phyloP scores from a whole-genome alignment of 2,888 invertebrate species.

The Eumacrocentrus americanus region DNA sequence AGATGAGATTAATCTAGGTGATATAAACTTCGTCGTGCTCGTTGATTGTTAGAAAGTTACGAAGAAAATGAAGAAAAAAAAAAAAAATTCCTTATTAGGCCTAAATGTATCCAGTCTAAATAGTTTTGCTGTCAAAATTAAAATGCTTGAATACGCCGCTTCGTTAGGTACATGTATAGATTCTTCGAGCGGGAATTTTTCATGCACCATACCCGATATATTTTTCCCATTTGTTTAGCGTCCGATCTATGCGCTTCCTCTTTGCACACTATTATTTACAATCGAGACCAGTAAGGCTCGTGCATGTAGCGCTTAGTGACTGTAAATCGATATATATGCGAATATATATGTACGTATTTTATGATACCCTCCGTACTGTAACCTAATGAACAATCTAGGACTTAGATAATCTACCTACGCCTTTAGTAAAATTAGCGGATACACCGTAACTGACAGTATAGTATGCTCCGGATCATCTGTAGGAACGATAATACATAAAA shows the following conservation, averaged over 20 bases:
- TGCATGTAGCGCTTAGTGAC: slow-evolving; percentile 39
- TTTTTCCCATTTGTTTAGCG: too few relatives aligned
- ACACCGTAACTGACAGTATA: slow-evolving; percentile 1
- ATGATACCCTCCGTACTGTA: not conserved
- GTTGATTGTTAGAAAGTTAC: slow-evolving; percentile 23
- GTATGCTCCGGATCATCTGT: not conserved
- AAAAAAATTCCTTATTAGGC: slow-evolving; percentile 45
- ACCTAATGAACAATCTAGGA: not conserved
- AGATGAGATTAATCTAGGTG: slow-evolving; percentile 44
- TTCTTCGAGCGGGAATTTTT: not conserved
- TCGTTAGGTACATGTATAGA: not conserved
- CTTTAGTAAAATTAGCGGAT: slow-evolving; percentile 32
- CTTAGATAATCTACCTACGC: not conserved
- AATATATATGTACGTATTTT: slow-evolving; percentile 14
- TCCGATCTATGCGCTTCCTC: not conserved
- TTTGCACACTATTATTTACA: slow-evolving; percentile 4
- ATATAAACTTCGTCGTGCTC: slow-evolving; percentile 28
- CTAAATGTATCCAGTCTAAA: slow-evolving; percentile 44
- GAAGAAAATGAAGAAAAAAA: slow-evolving; percentile 11
- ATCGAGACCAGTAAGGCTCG: slow-evolving; percentile 30
- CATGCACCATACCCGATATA: too few relatives aligned
- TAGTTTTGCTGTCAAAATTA: slow-evolving; percentile 37
- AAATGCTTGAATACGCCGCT: not conserved
- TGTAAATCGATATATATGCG: slow-evolving; percentile 31
- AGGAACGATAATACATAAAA: slow-evolving; percentile 10